Evolutionary conservation across 2,797 vertebrate species (phyloP), one percentile per base, ranked within the genome.

Genomic region (Falco peregrinus): DNA sequence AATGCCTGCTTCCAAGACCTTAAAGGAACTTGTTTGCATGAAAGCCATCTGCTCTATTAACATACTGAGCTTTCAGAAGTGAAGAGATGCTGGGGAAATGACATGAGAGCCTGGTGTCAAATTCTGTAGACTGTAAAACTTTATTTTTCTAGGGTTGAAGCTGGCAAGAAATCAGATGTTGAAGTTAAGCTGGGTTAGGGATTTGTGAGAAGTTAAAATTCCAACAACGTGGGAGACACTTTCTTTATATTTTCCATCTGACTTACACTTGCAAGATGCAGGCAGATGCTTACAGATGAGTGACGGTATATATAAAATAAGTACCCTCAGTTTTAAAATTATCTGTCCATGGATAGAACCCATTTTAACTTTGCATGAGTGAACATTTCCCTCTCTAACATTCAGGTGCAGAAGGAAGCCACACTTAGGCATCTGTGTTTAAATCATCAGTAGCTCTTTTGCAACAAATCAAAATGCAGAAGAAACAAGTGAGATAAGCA

Each of bases 191-290:
- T 84, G 56, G 37, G 37, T n/a, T 79, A 53, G 37, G 48, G 60
- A 75, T 70, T 94, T 70, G 48, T 28, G 25, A 92, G 41, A n/a
- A 89, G 41, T 68, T 92, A 85, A 91, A 90, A 96, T 96, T 85
- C 53, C 64, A 71, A 25, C 41, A 64, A 59, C 0, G 1, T 35
- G 48, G 68, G 60, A 87, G 59, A 90, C 45, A 13, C 9, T 87
- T 84, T 50, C 74, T 90, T 79, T 69, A 5, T 31, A 43, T 91
- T 96, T 96, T 92, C n/a, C 39, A 57, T 57, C 16, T 1, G 3
- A 94, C 53, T 35, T 77, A 60, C 28, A 47, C 67, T 94, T 92
- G 26, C 24, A 87, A 92, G 94, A 76, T 83, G 68, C 28, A 94
- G 57, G 33, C 89, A 89, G 84, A 70, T 9, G 25, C 68, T 94